phyloP scores from a whole-genome alignment of 2,797 vertebrate species.

The Phoebastria nigripes region DNA sequence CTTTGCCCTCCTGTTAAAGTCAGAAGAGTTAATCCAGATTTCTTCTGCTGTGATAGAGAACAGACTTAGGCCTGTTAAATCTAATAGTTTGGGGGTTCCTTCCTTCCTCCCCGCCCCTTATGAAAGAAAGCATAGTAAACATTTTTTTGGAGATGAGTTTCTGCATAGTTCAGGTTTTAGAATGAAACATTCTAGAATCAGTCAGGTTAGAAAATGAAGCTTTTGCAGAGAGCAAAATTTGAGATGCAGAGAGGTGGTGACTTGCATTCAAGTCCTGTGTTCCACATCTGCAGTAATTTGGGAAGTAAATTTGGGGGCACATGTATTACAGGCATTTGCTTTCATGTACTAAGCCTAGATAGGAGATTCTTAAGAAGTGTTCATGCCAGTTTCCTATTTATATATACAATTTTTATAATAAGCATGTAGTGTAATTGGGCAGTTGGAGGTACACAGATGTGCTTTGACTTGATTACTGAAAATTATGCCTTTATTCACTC shows the following conservation, averaged over 20 bases:
- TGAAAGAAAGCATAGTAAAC: background rate
- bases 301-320: background rate
- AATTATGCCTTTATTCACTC: background rate
- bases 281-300: background rate
- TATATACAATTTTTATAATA: background rate
- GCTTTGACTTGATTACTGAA: background rate
- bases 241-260: background rate
- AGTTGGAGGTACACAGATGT: background rate
- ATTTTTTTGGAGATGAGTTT: background rate
- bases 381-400: background rate
- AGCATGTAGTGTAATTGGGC: background rate
- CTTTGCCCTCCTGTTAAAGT: background rate
- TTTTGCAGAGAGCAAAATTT: background rate
- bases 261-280: background rate
- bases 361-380: background rate
- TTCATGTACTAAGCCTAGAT: background rate
- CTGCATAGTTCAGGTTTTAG: background rate
- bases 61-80: background rate
- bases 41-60: background rate
- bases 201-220: background rate
- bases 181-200: background rate
- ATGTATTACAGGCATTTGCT: background rate
- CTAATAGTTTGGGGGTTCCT: too few species aligned
- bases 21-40: background rate
- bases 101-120: background rate